phyloP scores from a whole-genome alignment of 2,888 invertebrate genomes.

The Thymelicus acteon region DNA sequence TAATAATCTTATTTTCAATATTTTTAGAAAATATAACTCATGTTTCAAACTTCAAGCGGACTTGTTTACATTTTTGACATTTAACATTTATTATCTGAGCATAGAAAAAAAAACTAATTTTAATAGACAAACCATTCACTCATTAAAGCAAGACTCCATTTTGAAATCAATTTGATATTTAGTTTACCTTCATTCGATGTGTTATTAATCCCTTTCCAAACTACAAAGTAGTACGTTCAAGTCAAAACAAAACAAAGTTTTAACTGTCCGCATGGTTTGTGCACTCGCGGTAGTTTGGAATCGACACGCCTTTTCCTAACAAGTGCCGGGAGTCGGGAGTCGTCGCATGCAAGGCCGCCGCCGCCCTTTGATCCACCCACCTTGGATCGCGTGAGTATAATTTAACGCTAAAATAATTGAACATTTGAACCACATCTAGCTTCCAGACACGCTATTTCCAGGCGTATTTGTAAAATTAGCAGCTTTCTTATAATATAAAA shows the following conservation, averaged over 20 bases:
- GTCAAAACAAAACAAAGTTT: constrained; percentile 46
- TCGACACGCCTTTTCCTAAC: constrained; percentile 85
- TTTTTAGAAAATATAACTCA: background rate
- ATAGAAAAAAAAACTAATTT: background rate
- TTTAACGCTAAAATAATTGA: constrained; percentile 56
- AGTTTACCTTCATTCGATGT: too few relatives aligned
- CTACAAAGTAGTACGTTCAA: background rate
- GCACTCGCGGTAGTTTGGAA: constrained; percentile 68
- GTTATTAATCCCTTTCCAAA: too few relatives aligned
- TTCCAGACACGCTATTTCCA: constrained; percentile 13
- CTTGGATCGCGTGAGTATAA: constrained; percentile 79
- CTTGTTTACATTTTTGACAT: constrained; percentile 6
- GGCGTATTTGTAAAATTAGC: constrained; percentile 19
- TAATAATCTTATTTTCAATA: background rate
- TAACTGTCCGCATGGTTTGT: constrained; percentile 54
- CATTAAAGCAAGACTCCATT: background rate
- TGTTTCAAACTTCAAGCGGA: background rate
- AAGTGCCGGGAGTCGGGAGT: constrained; percentile 78
- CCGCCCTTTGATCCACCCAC: constrained; percentile 85
- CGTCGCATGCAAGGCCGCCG: constrained; percentile 81
- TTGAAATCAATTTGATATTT: too few relatives aligned
- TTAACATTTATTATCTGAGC: background rate
- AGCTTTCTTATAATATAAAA: constrained; percentile 1
- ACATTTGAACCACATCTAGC: constrained; percentile 30
- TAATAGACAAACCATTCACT: constrained; percentile 25